phyloP scores from a whole-genome alignment of 2,888 invertebrate species.

The Aricia artaxerxes region DNA sequence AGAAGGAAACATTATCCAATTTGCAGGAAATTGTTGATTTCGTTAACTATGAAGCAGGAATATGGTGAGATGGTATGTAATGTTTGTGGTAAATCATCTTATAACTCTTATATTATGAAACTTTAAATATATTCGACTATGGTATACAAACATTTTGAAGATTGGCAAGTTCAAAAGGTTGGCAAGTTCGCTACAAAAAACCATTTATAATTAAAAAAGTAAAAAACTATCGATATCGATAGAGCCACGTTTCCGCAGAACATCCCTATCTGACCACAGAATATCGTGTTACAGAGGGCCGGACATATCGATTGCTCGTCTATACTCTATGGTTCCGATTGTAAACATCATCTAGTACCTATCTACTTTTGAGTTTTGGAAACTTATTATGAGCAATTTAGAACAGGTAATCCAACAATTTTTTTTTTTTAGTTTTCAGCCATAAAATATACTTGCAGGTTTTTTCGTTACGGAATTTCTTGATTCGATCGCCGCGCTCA shows the following conservation, averaged over 20 bases:
- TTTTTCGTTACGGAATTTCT: too few species aligned
- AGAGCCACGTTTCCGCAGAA: not conserved
- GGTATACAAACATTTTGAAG: not conserved
- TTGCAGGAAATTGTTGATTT: not conserved
- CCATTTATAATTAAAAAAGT: not conserved
- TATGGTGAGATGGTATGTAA: not conserved
- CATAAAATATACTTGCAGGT: too few species aligned
- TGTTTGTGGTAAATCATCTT: not conserved
- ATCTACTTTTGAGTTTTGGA: not conserved
- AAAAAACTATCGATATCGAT: not conserved
- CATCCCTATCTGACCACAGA: slow-evolving; percentile 35
- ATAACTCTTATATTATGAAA: not conserved
- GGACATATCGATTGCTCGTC: slow-evolving; percentile 36
- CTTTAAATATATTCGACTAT: not conserved
- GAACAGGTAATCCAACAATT: too few species aligned
- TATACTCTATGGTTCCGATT: slow-evolving; percentile 26
- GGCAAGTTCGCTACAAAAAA: too few species aligned
- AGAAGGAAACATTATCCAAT: slow-evolving; percentile 28
- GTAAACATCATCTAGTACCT: slow-evolving; percentile 33
- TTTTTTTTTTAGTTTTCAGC: too few species aligned
- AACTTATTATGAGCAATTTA: not conserved
- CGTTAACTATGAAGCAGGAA: not conserved
- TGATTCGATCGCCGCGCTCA: too few species aligned
- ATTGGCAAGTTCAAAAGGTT: too few species aligned
- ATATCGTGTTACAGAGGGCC: slow-evolving; percentile 36